Evolutionary conservation across 2,113 vertebrate species (phyloP).

Genomic region (Gracilinanus agilis): DNA sequence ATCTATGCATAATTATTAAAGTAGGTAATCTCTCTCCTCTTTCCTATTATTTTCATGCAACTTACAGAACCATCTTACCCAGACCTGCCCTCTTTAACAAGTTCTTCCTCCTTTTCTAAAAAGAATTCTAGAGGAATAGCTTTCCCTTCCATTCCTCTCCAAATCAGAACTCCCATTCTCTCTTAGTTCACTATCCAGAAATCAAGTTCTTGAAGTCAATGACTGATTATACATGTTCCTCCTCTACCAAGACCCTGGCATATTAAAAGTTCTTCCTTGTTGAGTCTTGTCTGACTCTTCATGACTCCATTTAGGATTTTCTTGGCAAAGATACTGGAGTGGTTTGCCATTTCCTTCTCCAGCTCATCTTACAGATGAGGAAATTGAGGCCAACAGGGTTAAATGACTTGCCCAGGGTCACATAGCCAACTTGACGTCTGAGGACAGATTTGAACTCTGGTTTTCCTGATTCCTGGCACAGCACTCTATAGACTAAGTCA

Average conservation of each 20-base stretch:
- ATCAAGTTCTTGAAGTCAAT: background rate
- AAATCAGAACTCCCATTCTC: background rate
- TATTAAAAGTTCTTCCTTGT: background rate
- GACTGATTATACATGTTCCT: background rate
- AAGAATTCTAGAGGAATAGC: background rate
- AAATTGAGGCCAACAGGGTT: too few relatives aligned
- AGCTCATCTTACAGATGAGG: too few relatives aligned
- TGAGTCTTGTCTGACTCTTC: too few relatives aligned
- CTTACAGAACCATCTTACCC: background rate
- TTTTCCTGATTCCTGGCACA: too few relatives aligned
- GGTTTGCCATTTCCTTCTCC: too few relatives aligned
- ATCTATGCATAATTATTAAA: background rate
- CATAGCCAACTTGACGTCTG: too few relatives aligned
- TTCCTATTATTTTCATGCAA: background rate
- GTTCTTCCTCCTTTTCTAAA: background rate
- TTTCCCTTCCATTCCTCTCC: background rate
- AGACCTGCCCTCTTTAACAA: background rate
- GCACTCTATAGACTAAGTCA: too few relatives aligned
- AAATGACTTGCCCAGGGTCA: too few relatives aligned
- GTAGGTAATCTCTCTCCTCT: background rate
- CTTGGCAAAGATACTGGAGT: too few relatives aligned
- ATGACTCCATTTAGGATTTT: too few relatives aligned
- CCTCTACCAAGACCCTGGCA: background rate
- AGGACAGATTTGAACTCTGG: too few relatives aligned
- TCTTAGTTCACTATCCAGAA: background rate